Base-by-base conservation (phyloP, 1,140 invertebrate genomes). In the Drosophila bocqueti region DNA sequence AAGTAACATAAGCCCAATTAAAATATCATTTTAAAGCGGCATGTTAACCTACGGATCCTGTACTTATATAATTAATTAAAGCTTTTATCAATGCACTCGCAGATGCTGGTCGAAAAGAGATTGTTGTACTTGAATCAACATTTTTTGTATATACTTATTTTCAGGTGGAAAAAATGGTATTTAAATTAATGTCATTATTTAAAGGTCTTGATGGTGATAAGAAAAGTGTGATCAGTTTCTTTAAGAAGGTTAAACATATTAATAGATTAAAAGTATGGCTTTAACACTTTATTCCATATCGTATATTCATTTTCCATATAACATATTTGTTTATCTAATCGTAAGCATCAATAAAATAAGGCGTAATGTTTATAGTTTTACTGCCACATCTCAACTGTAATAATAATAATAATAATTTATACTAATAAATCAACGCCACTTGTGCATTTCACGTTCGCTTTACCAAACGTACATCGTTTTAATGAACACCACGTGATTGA, bases 1-100 rank as follows among this genome's bases (percentile, higher is more conserved):
- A 73, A 42, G 36, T 42, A 26, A 60, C 36, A 72, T 59, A 60
- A 72, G 58, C 36, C 21, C 69, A 72, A 73, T 73, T 73, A 73
- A 73, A 73, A 60, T 50, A 46, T 21, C 26, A 50, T 73, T 71
- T 73, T 59, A 58, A 60, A 31, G 24, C 38, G 36, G 36, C 54
- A 21, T n/a, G 52, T 60, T 50, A 42, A 60, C 69, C 67, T 43
- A 60, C 69, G 42, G 45, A 72, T 71, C 52, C 54, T 60, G 62
- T 52, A 69, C 16, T 59, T 57, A 69, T 59, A 38, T 60, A 73
- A 73, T 73, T 50, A 73, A 73, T 54, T 69, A 18, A 52, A 24
- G 31, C 62, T 54, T 45, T 54, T 54, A 69, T 45, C n/a, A 45
- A 24, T 49, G 26, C 26, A 34, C 34, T 49, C 2, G 11, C 45